phyloP scores from a whole-genome alignment of 2,113 vertebrate species.

The Scortum barcoo region DNA sequence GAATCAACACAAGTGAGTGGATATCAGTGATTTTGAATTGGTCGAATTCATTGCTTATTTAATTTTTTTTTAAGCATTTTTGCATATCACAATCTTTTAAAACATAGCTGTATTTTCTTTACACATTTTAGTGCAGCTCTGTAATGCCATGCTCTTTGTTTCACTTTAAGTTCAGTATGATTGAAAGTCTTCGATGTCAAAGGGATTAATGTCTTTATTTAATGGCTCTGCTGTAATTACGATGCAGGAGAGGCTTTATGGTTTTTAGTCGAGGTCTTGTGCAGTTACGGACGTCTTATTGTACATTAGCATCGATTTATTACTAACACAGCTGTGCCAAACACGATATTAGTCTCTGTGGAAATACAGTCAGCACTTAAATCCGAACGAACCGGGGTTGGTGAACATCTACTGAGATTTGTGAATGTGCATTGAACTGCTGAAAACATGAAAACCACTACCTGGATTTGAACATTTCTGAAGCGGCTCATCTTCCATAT shows the following conservation, averaged over 20 bases:
- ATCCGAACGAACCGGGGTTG: neutral
- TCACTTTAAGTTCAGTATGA: neutral
- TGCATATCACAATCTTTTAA: neutral
- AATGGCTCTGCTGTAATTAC: conserved; percentile 1
- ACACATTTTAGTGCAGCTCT: neutral
- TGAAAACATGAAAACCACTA: neutral
- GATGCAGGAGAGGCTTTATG: neutral
- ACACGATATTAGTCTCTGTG: neutral
- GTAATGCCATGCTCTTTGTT: neutral
- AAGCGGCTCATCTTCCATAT: neutral
- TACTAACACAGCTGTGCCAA: neutral
- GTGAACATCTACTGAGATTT: neutral
- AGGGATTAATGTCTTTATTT: conserved; percentile 1
- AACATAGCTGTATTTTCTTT: neutral
- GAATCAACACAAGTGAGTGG: conserved; percentile 94
- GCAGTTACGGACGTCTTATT: neutral
- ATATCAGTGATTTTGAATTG: neutral
- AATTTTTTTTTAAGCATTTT: too few relatives aligned
- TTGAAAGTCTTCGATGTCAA: neutral
- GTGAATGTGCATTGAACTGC: neutral
- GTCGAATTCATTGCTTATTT: too few relatives aligned
- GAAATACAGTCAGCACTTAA: neutral
- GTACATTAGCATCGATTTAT: neutral
- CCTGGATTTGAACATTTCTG: neutral
- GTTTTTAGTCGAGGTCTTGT: neutral